Evolutionary conservation across 2,113 vertebrate species (phyloP), one percentile per base, ranked within the genome.

Genomic region (Suricata suricatta): DNA sequence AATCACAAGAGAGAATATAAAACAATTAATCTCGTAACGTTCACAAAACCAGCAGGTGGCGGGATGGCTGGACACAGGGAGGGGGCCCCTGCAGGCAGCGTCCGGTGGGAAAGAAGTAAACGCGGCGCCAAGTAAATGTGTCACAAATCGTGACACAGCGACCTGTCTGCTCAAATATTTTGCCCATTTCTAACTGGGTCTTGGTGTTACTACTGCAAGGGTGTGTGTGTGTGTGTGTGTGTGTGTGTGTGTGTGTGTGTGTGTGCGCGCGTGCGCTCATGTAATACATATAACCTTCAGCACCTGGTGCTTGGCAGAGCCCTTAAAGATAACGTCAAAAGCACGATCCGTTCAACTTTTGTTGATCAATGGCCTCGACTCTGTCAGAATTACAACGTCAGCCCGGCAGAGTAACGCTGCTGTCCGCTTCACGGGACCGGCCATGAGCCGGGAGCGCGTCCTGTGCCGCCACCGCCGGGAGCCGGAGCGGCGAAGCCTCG

Each of bases 401-500:
- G 54, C 25, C 47, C 44, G 5, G 13, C 12, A 11, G 5, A 41
- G 14, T 38, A 15, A 41, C 12, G 25, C 35, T 2, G n/a, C 33
- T 17, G 21, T 19, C 27, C 41, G 41, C 3, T 13, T 41, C 5
- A 3, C 12, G 3, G 12, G 38, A 27, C 27, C 14, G 71, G 14
- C n/a, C 19, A 4, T 19, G 27, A 41, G 3, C 13, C 7, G 71
- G 2, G 35, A 74, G 14, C 38, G 41, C 14, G 38, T 41, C 71
- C 12, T 0, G 12, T 7, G 3, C 5, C 10, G 38, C 31, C 11
- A 35, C 79, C 1, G 15, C 23, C 1, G 11, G 11, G 47, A 54
- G 11, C 52, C 9, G 16, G 54, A 1, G 12, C 17, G n/a, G 19
- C 4, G 33, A 68, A 52, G 41, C 3, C 29, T 3, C 10, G 4